Evolutionary conservation across 1,140 invertebrate genomes (phyloP), one percentile per base, ranked within the genome.

Genomic region (Drosophila quadrilineata): DNA sequence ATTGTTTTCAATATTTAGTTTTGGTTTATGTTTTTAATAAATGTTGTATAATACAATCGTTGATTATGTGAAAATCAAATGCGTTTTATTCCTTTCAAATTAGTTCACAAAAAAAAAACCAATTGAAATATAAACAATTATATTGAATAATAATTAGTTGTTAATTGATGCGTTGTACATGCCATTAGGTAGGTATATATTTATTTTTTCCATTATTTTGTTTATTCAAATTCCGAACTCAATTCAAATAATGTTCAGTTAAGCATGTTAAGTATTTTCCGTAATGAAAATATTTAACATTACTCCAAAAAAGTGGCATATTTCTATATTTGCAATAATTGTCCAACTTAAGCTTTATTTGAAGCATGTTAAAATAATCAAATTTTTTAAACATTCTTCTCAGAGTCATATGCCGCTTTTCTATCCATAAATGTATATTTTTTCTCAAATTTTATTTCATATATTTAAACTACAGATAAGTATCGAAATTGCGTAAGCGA

Each of bases 11-110:
- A 26, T 8, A 21, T 43, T 28, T 19, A 21, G 28, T 43, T 57
- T 38, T 4, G 1, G 9, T 45, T 50, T 9, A 10, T 14, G n/a
- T 48, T 19, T 38, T 29, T 60, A 46, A 38, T 77, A 70, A 77
- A 36, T 79, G 75, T 79, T 79, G 75, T 79, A 79, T 77, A 28
- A 77, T 79, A 77, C 75, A 77, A 77, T 36, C 35, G 57, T 53
- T 53, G 31, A 56, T 38, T 29, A 69, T 49, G 31, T 70, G 36
- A 50, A 71, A 41, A n/a, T n/a, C 50, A 58, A 67, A 71, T 56
- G 50, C 50, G 60, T 71, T 71, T 66, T 75, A 75, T 71, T 70
- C 43, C 49, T 69, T 52, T 54, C 36, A 58, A 57, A 76, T 71
- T 68, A 76, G 60, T 58, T 52, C 41, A 69, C 57, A 24, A 48